Conservation (phyloP, 1,140 invertebrate species). For the Lordiphosa mommai region DNA sequence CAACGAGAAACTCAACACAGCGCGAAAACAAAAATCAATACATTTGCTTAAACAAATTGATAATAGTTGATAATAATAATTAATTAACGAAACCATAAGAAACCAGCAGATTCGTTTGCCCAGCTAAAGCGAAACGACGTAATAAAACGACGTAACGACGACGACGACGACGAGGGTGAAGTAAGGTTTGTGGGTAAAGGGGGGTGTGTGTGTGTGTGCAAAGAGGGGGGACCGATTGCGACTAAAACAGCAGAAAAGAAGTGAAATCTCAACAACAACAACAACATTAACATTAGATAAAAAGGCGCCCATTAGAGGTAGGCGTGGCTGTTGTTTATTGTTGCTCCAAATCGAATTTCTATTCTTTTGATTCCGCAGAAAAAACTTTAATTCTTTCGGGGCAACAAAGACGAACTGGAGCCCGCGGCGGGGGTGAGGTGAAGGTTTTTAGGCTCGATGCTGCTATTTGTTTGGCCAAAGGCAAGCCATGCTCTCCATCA, state of each 20-base stretch:
- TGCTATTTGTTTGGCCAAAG: slow-evolving; percentile 22
- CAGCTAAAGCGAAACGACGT: too few species aligned
- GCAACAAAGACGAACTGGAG: slow-evolving; percentile 20
- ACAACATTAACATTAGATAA: slow-evolving; percentile 7
- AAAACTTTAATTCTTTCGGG: not conserved
- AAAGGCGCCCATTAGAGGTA: not conserved
- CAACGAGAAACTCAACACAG: too few species aligned
- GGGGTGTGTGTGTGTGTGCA: too few species aligned
- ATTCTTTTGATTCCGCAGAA: slow-evolving; percentile 1
- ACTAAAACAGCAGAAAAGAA: too few species aligned
- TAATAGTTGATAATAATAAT: not conserved
- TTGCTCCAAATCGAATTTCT: not conserved
- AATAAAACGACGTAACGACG: too few species aligned
- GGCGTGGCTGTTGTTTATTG: slow-evolving; percentile 4
- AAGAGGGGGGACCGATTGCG: too few species aligned
- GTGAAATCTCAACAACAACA: not conserved
- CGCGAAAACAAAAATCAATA: slow-evolving; percentile 23
- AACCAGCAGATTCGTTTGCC: too few species aligned
- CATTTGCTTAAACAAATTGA: slow-evolving; percentile 24
- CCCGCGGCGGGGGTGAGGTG: slow-evolving; percentile 4
- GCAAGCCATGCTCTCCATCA: slow-evolving; percentile 55
- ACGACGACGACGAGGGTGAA: too few species aligned
- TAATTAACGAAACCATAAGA: too few species aligned
- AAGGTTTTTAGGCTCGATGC: slow-evolving; percentile 46
- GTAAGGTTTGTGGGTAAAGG: too few species aligned